These are phyloP conservation scores for Campoplex nolae DNA, from an alignment of 2,888 invertebrate genomes.

Conservation along the genomic window DNA sequence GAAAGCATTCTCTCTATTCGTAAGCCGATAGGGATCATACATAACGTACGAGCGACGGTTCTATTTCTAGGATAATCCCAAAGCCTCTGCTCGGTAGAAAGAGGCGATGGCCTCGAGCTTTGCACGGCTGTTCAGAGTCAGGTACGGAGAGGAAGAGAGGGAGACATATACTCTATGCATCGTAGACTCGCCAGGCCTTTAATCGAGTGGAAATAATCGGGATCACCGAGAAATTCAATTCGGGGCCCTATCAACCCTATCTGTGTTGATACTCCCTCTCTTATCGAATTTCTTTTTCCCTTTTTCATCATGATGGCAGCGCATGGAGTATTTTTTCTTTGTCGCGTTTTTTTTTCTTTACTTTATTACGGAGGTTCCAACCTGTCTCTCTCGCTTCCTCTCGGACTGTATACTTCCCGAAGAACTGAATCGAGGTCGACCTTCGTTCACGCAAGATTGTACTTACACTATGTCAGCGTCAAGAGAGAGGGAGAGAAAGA, in stretches of 20 bases:
- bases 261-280: conserved; percentile 26
- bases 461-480: conserved; percentile 34
- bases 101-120: conserved; percentile 34
- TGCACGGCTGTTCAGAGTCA: conserved; percentile 44
- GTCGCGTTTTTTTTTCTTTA: conserved; percentile 11
- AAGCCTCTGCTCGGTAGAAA: conserved; percentile 40
- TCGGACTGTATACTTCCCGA: conserved; percentile 29
- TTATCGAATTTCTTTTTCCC: neutral
- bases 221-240: conserved; percentile 68
- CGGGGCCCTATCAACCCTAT: conserved; percentile 44
- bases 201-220: conserved; percentile 67
- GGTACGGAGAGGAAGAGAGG: conserved; percentile 8
- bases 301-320: conserved; percentile 44
- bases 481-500: conserved; percentile 10
- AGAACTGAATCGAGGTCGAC: conserved; percentile 63
- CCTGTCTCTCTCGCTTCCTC: conserved; percentile 24
- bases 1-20: conserved; percentile 38
- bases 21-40: conserved; percentile 59
- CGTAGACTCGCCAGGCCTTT: conserved; percentile 55
- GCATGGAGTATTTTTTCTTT: conserved; percentile 32
- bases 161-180: conserved; percentile 32
- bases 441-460: conserved; percentile 48
- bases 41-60: conserved; percentile 58
- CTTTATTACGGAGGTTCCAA: conserved; percentile 33
- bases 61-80: conserved; percentile 68